Evolutionary conservation across 64 coral and sea anemone species (phyloP).

Genomic region (Actinia tenebrosa): DNA sequence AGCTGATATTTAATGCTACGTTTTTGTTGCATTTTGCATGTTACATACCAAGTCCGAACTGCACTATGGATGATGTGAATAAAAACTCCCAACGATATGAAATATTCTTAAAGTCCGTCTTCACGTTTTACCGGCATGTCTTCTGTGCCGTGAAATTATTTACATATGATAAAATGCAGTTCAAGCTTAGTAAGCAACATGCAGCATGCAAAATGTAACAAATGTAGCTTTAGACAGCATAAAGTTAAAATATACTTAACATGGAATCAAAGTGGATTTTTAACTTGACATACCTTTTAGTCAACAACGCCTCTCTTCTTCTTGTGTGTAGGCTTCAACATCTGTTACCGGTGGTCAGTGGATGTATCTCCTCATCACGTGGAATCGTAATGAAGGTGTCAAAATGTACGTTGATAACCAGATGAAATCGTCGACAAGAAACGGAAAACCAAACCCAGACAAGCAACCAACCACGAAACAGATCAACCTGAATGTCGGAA

Average conservation of each 20-base stretch:
- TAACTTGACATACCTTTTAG: background rate
- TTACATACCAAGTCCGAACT: no score
- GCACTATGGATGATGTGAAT: no score
- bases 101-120: no score
- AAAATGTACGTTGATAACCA: constrained; percentile 55
- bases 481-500: constrained; percentile 70
- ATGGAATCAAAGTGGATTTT: no score
- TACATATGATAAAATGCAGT: no score
- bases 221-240: background rate
- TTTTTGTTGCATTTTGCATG: no score
- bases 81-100: no score
- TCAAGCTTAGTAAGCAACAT: no score
- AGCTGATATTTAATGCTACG: no score
- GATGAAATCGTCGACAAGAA: constrained; percentile 21
- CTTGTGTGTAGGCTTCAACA: background rate
- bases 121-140: no score
- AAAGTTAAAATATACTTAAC: background rate
- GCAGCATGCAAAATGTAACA: no score
- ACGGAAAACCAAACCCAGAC: constrained; percentile 25
- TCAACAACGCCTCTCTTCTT: background rate
- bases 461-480: constrained; percentile 38
- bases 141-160: no score
- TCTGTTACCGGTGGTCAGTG: constrained; percentile 24
- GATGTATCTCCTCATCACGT: constrained; percentile 61
- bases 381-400: constrained; percentile 67